Evolutionary conservation across 2,888 invertebrate genomes (phyloP), one percentile per base, ranked within the genome.

Genomic region (Drosophila neonasuta): DNA sequence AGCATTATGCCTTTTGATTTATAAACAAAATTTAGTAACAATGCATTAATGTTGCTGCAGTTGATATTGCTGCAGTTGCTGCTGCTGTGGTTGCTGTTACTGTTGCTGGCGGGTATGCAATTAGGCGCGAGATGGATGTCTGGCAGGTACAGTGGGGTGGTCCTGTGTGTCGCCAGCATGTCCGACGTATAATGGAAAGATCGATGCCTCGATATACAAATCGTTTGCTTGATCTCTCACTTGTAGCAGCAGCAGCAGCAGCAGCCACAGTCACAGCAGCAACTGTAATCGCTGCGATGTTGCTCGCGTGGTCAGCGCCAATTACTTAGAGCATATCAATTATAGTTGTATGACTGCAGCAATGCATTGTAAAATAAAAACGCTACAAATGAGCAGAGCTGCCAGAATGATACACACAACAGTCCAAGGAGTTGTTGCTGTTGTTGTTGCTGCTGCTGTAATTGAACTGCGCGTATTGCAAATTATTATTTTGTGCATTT

Each of bases 291-390:
- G 39, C 39, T 34, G 46, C 57, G 45, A 66, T 49, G 67, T 68
- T 84, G 80, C 67, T 87, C 87, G 86, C 85, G 88, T 85, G 85
- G 86, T 87, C 85, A 87, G 85, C 84, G 68, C 83, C 85, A 85
- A 85, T 85, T 88, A 85, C 85, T 85, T 85, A 85, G 82, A 82
- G 87, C 85, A 85, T 88, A 85, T 88, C 87, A 87, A 88, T 88
- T 85, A 85, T 88, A 87, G 87, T 88, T 85, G 88, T 88, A 73
- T 82, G 56, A 70, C 70, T 86, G 76, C 76, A 59, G 74, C 79
- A 81, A 81, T 78, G 76, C 36, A 68, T 74, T 81, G 85, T 59
- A 79, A 67, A 85, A 79, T 68, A 70, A 68, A 66, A 63, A 58
- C 30, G 59, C 57, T 55, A 50, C 60, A 71, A 68, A 73, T 73